Conservation (phyloP, 2,888 invertebrate species). For the Crematogaster levior region DNA sequence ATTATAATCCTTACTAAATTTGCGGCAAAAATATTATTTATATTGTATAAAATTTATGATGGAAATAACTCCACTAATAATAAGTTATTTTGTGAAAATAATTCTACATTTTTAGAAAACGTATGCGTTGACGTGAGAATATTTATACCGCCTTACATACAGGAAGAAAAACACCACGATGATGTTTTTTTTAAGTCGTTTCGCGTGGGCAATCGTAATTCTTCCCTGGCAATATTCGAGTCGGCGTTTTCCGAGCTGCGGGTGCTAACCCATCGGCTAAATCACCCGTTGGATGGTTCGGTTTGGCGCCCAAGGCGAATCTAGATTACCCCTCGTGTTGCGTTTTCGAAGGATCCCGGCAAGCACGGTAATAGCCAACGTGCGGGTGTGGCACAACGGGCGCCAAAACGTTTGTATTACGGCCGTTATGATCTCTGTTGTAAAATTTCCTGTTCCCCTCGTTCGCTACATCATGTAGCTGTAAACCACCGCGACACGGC, state of each 20-base stretch:
- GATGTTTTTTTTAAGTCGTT: slow-evolving; percentile 16
- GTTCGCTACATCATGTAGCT: slow-evolving; percentile 41
- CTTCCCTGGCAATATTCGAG: slow-evolving; percentile 66
- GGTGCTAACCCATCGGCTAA: slow-evolving; percentile 45
- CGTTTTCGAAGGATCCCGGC: slow-evolving; percentile 9
- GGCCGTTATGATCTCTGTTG: slow-evolving; percentile 63
- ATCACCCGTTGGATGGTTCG: slow-evolving; percentile 35
- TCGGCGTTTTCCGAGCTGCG: slow-evolving; percentile 61
- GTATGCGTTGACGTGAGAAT: not conserved
- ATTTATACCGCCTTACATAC: not conserved
- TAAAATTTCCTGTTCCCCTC: slow-evolving; percentile 53
- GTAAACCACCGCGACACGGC: slow-evolving; percentile 55
- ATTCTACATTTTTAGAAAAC: not conserved
- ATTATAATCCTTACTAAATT: not conserved
- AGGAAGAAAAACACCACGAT: not conserved
- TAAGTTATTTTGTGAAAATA: not conserved
- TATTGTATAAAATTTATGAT: not conserved
- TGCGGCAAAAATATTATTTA: not conserved
- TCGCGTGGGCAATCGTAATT: slow-evolving; percentile 59
- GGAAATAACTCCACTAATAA: not conserved
- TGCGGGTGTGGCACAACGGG: slow-evolving; percentile 17
- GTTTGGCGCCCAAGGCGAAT: slow-evolving; percentile 62
- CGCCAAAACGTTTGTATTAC: slow-evolving; percentile 58
- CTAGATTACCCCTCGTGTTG: slow-evolving; percentile 60
- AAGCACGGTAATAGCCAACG: slow-evolving; percentile 4